These are phyloP conservation scores for Leptinotarsa tumamoca DNA, from an alignment of 2,888 invertebrate genomes.

Conservation along the genomic window DNA sequence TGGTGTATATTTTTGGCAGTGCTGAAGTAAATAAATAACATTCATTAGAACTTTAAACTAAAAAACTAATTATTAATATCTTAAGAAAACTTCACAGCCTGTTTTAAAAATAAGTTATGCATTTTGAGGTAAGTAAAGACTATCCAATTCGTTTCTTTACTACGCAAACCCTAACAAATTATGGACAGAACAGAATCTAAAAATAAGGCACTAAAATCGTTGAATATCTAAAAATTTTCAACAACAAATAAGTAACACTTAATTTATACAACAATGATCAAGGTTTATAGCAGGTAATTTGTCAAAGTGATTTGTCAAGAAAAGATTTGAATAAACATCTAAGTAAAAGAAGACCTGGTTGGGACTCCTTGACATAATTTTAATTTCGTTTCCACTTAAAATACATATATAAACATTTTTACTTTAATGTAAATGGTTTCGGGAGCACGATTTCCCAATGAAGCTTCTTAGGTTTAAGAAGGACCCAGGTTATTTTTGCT, in stretches of 20 bases:
- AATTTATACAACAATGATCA: constrained; percentile 18
- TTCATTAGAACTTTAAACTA: constrained; percentile 35
- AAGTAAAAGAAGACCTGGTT: background rate
- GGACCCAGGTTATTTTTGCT: too few species aligned
- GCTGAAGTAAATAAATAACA: constrained; percentile 39
- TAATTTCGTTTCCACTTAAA: too few species aligned
- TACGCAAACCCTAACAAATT: constrained; percentile 14
- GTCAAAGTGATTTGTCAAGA: constrained; percentile 8
- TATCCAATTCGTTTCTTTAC: constrained; percentile 30
- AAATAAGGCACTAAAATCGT: constrained; percentile 39
- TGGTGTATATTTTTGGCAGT: constrained; percentile 39
- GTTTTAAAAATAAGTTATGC: constrained; percentile 30
- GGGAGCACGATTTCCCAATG: too few species aligned
- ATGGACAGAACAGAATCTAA: constrained; percentile 27
- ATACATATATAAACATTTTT: too few species aligned
- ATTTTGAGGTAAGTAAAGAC: constrained; percentile 38
- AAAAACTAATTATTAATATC: constrained; percentile 35
- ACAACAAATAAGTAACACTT: constrained; percentile 34
- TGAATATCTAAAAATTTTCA: constrained; percentile 28
- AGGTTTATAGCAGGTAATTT: constrained; percentile 16
- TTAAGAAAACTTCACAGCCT: constrained; percentile 39
- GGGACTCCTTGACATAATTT: too few species aligned
- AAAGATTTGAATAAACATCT: background rate
- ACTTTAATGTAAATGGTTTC: too few species aligned
- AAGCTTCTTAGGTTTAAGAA: too few species aligned